phyloP scores from a whole-genome alignment of 2,797 vertebrate genomes.

The Phataginus tricuspis region DNA sequence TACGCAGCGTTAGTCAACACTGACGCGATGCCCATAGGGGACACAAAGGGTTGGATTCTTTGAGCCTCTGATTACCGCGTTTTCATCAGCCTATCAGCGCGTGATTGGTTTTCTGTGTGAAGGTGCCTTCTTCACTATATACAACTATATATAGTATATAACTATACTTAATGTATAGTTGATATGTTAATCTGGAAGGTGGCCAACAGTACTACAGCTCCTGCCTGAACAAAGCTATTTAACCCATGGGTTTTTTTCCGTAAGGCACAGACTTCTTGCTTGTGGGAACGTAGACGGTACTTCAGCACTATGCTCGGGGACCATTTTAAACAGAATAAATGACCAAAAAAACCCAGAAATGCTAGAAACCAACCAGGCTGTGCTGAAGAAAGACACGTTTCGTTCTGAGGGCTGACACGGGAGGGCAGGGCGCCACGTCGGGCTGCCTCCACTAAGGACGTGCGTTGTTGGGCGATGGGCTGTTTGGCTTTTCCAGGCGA shows the following conservation, averaged over 20 bases:
- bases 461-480: too few relatives aligned
- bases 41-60: rapidly evolving
- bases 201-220: background rate
- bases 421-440: background rate
- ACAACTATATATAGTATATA: too few relatives aligned
- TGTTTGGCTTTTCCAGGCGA: too few relatives aligned
- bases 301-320: background rate
- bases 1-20: too few relatives aligned
- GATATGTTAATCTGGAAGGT: background rate
- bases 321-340: background rate
- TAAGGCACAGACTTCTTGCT: background rate
- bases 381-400: too few relatives aligned
- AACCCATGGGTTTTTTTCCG: too few relatives aligned
- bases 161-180: background rate
- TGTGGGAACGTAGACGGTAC: too few relatives aligned
- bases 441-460: background rate
- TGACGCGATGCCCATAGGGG: rapidly evolving
- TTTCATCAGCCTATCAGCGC: background rate
- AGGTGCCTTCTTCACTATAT: background rate
- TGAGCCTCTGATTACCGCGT: background rate
- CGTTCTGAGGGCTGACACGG: rapidly evolving
- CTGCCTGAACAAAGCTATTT: background rate
- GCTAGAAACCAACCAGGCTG: too few relatives aligned
- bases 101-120: background rate
- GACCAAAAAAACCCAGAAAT: background rate